These are phyloP conservation scores for Triplophysa dalaica DNA, from an alignment of 2,113 vertebrate genomes.

Conservation along the genomic window DNA sequence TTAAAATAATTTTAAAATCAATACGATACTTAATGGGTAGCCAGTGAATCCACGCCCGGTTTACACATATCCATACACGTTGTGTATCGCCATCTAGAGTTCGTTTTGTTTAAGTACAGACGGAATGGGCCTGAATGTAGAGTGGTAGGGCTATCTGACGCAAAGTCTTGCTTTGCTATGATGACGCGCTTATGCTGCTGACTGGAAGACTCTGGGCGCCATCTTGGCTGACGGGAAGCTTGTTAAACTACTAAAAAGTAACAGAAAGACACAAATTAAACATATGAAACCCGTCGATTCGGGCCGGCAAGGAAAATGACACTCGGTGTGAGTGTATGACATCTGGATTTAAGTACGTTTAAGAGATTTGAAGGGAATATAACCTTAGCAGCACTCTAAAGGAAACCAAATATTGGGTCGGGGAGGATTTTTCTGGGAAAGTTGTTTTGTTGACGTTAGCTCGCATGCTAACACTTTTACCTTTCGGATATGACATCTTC, in stretches of 20 bases:
- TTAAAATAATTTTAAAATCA: no score
- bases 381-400: neutral
- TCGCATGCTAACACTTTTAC: slow-evolving; percentile 30
- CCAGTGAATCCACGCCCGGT: no score
- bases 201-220: slow-evolving; percentile 59
- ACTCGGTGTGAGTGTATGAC: slow-evolving; percentile 1
- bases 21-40: no score
- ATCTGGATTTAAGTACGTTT: slow-evolving; percentile 1
- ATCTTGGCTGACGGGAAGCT: slow-evolving; percentile 69
- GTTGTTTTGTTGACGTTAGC: slow-evolving; percentile 48
- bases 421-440: slow-evolving; percentile 10
- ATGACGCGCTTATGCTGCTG: slow-evolving; percentile 48
- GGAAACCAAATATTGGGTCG: neutral
- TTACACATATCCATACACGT: no score
- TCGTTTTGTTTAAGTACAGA: neutral
- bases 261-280: neutral
- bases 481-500: slow-evolving; percentile 46
- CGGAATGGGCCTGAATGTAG: neutral
- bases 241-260: slow-evolving; percentile 61
- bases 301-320: neutral
- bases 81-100: neutral
- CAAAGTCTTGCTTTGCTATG: neutral
- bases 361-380: no score
- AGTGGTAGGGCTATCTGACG: neutral
- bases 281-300: neutral